phyloP scores from a whole-genome alignment of 2,888 invertebrate genomes.

The Yponomeuta malinellus region DNA sequence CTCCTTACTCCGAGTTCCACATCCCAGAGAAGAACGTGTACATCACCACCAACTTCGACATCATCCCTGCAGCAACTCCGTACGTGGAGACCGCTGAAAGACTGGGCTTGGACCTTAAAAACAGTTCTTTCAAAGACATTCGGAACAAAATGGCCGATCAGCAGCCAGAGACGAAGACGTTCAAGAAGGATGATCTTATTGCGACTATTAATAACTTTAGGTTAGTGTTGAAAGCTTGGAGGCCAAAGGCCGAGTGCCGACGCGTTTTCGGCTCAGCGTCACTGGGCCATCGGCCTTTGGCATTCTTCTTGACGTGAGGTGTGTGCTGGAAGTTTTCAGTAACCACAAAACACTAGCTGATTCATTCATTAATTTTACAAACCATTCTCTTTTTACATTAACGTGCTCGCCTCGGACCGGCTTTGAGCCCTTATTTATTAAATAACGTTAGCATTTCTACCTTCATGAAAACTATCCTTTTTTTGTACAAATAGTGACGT shows the following conservation, averaged over 20 bases:
- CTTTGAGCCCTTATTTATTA: no score
- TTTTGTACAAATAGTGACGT: no score
- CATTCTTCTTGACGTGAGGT: no score
- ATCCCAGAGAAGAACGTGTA: conserved; percentile 84
- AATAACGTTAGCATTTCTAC: no score
- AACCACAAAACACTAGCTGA: no score
- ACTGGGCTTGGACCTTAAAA: conserved; percentile 42
- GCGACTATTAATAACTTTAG: conserved; percentile 63
- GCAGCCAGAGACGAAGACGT: conserved; percentile 26
- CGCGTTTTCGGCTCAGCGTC: no score
- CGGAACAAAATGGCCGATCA: conserved; percentile 38
- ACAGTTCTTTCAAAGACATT: conserved; percentile 47
- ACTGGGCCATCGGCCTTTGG: no score
- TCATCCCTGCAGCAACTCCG: conserved; percentile 62
- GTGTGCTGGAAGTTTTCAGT: no score
- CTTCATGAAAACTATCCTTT: no score
- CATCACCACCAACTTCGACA: conserved; percentile 81
- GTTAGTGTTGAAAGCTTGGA: conserved; percentile 27
- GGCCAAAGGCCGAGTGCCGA: neutral
- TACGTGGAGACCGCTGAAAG: conserved; percentile 43
- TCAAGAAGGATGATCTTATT: conserved; percentile 49
- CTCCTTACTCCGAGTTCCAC: conserved; percentile 75
- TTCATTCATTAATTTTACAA: no score
- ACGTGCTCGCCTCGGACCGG: no score
- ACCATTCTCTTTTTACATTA: no score